Base-by-base conservation (phyloP, 2,113 vertebrate genomes). In the Xenus cinereus region DNA sequence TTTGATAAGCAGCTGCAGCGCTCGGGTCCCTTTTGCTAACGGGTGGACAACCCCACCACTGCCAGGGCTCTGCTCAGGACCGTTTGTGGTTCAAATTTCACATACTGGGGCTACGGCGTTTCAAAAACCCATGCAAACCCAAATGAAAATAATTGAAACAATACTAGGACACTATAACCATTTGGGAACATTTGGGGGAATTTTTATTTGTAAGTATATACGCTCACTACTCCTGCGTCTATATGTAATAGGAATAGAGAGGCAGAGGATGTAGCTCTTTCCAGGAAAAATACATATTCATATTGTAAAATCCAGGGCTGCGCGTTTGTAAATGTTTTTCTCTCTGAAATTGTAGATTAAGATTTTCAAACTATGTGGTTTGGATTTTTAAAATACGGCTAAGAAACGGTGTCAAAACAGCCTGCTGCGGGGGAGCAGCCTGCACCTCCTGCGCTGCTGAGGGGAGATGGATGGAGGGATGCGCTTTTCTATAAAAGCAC, bases 1-100 rank as follows among this genome's bases (percentile, higher is more conserved):
- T 98, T 97, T 97, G 98, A 97, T 97, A 97, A 98, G 97, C 98
- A 98, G 98, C 98, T 97, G 97, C 97, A 97, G 97, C 90, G 86
- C 80, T 80, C 73, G 85, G 91, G 94, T 92, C 93, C 91, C 96
- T 87, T 93, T 91, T 12, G 79, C 96, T 91, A 82, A 94, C 18
- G 97, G 98, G 85, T 92, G 87, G 94, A 96, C 96, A 95, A 33
- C 94, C 95, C 96, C 89, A 60, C 71, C 85, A 71, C 97, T 95
- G 73, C 54, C 89, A 69, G 89, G 87, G 89, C 96, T 93, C 69
- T 14, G 35, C 50, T 73, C 59, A 19, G 79, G 72, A 72, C 80
- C 76, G n/a, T 51, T 88, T 64, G 66, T 66, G 68, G 81, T 95
- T 96, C 96, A 79, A 28, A 56, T 97, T 95, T 96, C 91, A 95